Base-by-base conservation (phyloP, 2,797 vertebrate genomes). In the Galago senegalensis region DNA sequence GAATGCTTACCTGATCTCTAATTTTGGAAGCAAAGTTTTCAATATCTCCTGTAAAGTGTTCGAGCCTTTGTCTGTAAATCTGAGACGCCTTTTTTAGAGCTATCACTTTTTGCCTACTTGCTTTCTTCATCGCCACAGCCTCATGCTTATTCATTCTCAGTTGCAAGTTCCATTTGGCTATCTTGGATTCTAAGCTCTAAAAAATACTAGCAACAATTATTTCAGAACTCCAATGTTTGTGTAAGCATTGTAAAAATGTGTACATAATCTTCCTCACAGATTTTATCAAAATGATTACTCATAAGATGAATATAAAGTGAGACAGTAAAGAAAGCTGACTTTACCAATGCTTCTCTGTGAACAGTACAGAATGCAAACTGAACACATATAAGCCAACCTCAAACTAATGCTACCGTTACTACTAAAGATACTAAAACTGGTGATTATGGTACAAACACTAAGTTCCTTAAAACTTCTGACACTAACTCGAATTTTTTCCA, bases 171-270 rank as follows among this genome's bases (percentile, higher is more conserved):
- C 99, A 99, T 69, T 98, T 97, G 4, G 95, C 87, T 96, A 99
- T 97, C n/a, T 99, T 98, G 96, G 98, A 98, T 98, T 99, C 98
- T 92, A 99, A 93, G 73, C 63, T 98, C 99, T 99, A 97, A 56
- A 98, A 86, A 97, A 73, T 37, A 93, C 86, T 49, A 87, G 34
- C 14, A 86, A 31, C 49, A 94, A 81, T 82, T 87, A 96, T 53
- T 91, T 95, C 65, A 95, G 58, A 94, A 91, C 0, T 72, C 29
- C 49, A 91, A 85, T 31, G 29, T 87, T 94, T 90, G 85, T 67
- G n/a, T 75, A 89, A 97, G 67, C 27, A 77, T 34, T 88, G 27
- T 43, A 88, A 93, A 98, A 97, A 86, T 88, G 95, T 75, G 46
- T 56, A 96, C 73, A n/a, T 96, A 80, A 5, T 80, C 1, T 95